These are phyloP conservation scores for Palythoa heliodiscus DNA, from an alignment of 92 coral and sea anemone species.

Conservation along the genomic window DNA sequence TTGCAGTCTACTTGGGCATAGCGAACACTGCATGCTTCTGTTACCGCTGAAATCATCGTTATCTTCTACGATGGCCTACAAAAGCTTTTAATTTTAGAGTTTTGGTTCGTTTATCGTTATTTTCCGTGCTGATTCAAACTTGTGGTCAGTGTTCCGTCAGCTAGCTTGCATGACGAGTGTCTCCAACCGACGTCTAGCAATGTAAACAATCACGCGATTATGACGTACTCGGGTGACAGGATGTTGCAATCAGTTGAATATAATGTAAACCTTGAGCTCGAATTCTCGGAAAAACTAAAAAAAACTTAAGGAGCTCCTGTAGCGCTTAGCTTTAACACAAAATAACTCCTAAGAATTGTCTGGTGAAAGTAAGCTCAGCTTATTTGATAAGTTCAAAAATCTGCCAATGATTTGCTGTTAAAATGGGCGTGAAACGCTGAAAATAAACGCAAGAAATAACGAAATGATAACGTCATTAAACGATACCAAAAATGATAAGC, in stretches of 20 bases:
- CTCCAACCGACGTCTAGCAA: not conserved
- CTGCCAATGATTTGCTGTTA: no score
- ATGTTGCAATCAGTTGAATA: not conserved
- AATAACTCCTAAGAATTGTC: no score
- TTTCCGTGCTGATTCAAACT: not conserved
- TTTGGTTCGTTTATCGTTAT: not conserved
- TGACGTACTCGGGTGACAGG: not conserved
- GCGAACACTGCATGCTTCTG: conserved; percentile 56
- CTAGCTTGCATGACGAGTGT: not conserved
- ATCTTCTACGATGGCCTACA: not conserved
- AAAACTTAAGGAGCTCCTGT: no score
- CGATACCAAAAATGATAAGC: no score
- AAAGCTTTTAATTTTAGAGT: not conserved
- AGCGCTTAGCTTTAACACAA: no score
- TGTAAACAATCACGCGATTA: not conserved
- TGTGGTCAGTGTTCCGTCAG: not conserved
- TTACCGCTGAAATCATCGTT: conserved; percentile 57
- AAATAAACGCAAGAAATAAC: no score
- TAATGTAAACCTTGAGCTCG: no score
- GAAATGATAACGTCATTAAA: no score
- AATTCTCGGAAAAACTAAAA: no score
- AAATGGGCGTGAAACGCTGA: no score
- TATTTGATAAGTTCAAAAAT: no score
- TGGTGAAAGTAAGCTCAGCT: no score
- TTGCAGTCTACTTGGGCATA: conserved; percentile 58